Base-by-base conservation (phyloP, 2,888 invertebrate species). In the Dysmachus trigonus region DNA sequence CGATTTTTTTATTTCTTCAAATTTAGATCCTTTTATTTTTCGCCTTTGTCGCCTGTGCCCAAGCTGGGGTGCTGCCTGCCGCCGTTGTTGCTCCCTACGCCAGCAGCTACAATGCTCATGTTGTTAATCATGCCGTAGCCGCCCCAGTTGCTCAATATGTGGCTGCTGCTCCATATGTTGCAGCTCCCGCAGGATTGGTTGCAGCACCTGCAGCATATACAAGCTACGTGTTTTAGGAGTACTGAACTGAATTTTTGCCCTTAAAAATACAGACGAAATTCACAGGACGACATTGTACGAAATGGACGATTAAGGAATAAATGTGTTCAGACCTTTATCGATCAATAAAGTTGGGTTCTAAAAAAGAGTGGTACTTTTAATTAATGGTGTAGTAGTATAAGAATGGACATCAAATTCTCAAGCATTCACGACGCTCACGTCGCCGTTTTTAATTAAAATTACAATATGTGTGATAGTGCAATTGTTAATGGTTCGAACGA, bases 121-220 rank as follows among this genome's bases (percentile, higher is more conserved):
- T 95, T 27, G 93, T 96, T 86, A 95, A 96, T 92, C 96, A 96
- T 89, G 96, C 96, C 0, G 93, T 96, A 3, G 95, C 96, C 31
- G 93, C 95, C 10, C 96, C 96, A 0, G 93, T 94, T 5, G 90
- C 93, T 15, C 90, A 92, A 0, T 89, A 90, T 1, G 88, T 92
- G 30, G 91, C 91, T 22, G 91, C 91, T 30, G 88, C 88, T 13
- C 86, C 87, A 33, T 33, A 76, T 0, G 93, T 95, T 15, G 95
- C 95, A 33, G 93, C 95, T 0, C 95, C 95, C 0, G 85, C 85
- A 72, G 95, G 95, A 0, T 84, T 90, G 0, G 90, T 90, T 41
- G 92, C 93, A 10, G 87, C 91, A 3, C 90, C 91, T 33, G 88
- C 90, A 31, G 89, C 90, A n/a, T 89, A 79, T 31, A 13, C 31